Percentiles rank a stretch among this genome's conserved stretches.
Conservation (phyloP, 2,888 invertebrate species). For the Ormyrus pomaceus region DNA sequence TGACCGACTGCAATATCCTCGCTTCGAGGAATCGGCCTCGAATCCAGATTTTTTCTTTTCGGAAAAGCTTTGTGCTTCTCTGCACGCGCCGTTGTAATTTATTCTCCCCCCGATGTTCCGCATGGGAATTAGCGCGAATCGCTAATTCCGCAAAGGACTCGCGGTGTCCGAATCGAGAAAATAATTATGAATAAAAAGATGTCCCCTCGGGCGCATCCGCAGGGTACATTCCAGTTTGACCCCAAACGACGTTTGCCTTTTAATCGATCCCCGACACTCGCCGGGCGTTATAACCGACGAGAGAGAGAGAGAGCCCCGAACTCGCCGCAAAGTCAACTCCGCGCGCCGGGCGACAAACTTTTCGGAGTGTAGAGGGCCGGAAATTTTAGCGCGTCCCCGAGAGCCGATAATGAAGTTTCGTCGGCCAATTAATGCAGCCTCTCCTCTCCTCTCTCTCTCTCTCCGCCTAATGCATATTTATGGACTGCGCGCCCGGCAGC, state of each 20-base stretch:
- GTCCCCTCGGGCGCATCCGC: background rate
- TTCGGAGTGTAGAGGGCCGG: background rate
- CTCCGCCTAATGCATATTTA: constrained; percentile 64
- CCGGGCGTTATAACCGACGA: background rate
- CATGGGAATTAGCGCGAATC: background rate
- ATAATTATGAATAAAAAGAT: background rate
- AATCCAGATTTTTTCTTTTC: too few relatives aligned
- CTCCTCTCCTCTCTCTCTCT: background rate
- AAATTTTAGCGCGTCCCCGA: constrained; percentile 14
- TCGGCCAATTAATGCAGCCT: constrained; percentile 46
- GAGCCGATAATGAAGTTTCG: constrained; percentile 43
- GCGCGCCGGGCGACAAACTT: constrained; percentile 19
- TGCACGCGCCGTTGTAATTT: background rate
- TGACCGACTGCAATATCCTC: too few relatives aligned
- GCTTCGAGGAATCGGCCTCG: too few relatives aligned
- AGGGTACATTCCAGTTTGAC: background rate
- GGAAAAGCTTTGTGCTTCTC: too few relatives aligned
- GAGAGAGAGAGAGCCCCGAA: too few relatives aligned
- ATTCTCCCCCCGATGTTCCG: background rate
- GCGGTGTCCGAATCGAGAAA: background rate
- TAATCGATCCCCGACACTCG: constrained; percentile 22
- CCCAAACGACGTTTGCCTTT: constrained; percentile 33
- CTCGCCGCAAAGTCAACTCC: constrained; percentile 1
- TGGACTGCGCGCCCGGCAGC: constrained; percentile 39
- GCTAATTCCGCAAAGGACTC: background rate